Base-by-base conservation (phyloP, 2,797 vertebrate species). In the Craterocephalus amniculus region DNA sequence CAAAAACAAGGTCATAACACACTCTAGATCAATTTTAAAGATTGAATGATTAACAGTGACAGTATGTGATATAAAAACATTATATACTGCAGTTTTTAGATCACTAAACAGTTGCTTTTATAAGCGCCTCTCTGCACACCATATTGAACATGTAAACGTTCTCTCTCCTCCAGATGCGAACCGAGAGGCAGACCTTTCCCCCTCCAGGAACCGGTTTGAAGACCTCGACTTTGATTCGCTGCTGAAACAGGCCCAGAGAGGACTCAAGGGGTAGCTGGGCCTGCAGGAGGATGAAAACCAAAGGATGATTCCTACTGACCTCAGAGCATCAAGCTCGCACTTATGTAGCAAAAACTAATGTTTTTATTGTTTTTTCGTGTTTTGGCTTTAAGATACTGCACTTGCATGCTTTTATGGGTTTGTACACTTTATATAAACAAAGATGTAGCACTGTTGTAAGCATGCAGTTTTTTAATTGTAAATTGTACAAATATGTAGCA, bases 221-320 rank as follows among this genome's bases (percentile, higher is more conserved):
- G 93, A 95, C 59, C 89, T 97, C 43, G 97, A 99, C 88, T 99
- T 99, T 81, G 97, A 99, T 89, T 95, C 95, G 3, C 93, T 99
- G 88, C 95, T 99, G 88, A 96, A 95, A 91, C 95, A 98, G 92
- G 97, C 97, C 67, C 96, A 99, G 93, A 95, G 92, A 81, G 96
- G 94, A 80, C 76, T 93, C 60, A 93, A 93, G 91, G 96, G 95
- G 91, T 98, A 97, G 95, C 86, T 67, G 64, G 59, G 61, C 18
- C 1, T 34, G 55, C 12, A 49, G 13, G 14, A 43, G 7, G 43
- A 43, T 22, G 10, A 9, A n/a, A 57, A 4, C 45, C 20, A n/a
- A 8, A 22, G 38, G 43, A 7, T 8, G 1, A 43, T 43, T 22
- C 31, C 54, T 45, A 66, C 20, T 4, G 79, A 80, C 78, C 80